Evolutionary conservation across 2,113 vertebrate genomes (phyloP).

Genomic region (Eupsittula cactorum): DNA sequence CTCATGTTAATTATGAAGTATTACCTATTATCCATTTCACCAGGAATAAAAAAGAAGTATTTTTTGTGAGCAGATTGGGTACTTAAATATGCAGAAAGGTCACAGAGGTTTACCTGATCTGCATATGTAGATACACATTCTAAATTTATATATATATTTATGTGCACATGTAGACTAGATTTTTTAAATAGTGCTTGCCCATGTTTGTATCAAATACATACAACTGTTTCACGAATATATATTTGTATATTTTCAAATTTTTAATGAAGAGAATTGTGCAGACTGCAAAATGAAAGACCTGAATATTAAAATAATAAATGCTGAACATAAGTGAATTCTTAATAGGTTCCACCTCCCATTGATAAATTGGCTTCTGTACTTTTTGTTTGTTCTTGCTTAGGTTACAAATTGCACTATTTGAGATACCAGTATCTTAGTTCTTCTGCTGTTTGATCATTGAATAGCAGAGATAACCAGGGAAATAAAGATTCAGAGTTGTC

Average conservation of each 20-base stretch:
- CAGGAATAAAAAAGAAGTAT: neutral
- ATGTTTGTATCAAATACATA: neutral
- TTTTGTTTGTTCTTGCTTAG: neutral
- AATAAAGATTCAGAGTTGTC: neutral
- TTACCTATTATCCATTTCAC: neutral
- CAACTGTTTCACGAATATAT: neutral
- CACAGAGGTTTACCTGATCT: neutral
- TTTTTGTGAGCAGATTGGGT: neutral
- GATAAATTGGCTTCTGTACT: neutral
- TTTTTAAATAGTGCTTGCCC: neutral
- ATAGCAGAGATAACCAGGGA: neutral
- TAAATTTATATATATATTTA: neutral
- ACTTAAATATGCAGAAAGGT: neutral
- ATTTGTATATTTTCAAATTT: neutral
- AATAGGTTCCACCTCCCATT: neutral
- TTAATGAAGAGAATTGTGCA: neutral
- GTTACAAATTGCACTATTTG: neutral
- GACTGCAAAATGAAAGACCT: neutral
- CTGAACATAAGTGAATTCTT: neutral
- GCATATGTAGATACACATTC: neutral
- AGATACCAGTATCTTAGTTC: neutral
- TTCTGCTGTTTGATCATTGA: neutral
- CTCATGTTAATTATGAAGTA: neutral
- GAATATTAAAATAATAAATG: neutral
- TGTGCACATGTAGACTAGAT: neutral